Evolutionary conservation across 2,113 vertebrate genomes (phyloP).

Genomic region (Nannospalax galili): DNA sequence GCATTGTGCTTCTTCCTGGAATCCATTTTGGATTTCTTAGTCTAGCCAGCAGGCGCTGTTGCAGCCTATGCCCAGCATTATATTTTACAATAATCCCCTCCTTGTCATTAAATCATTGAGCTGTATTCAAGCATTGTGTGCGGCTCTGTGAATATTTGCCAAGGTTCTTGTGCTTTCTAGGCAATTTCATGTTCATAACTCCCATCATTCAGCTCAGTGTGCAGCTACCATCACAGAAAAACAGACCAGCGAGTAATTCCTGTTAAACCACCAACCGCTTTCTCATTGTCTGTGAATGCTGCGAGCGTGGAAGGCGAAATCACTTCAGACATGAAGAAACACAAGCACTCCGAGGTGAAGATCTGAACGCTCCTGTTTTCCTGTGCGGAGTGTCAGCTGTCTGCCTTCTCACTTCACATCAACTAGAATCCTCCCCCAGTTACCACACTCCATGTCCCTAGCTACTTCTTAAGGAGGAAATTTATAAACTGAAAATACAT

Average conservation of each 20-base stretch:
- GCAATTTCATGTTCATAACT: slow-evolving; percentile 74
- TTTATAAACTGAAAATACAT: background rate
- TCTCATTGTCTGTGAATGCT: background rate
- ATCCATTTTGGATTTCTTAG: slow-evolving; percentile 87
- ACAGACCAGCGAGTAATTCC: background rate
- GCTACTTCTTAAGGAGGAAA: slow-evolving; percentile 28
- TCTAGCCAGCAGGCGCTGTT: slow-evolving; percentile 80
- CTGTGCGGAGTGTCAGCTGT: background rate
- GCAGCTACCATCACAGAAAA: background rate
- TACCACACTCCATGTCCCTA: background rate
- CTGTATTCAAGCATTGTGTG: slow-evolving; percentile 81
- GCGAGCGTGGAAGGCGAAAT: background rate
- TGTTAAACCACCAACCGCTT: background rate
- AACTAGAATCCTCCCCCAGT: background rate
- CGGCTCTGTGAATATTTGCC: slow-evolving; percentile 79
- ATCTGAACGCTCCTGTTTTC: background rate
- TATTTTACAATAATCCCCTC: slow-evolving; percentile 83
- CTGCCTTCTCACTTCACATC: background rate
- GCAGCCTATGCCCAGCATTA: slow-evolving; percentile 73
- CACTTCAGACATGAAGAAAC: background rate
- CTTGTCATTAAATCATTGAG: slow-evolving; percentile 85
- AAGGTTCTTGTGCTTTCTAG: slow-evolving; percentile 77
- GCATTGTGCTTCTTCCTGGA: slow-evolving; percentile 84
- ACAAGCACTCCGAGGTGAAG: background rate
- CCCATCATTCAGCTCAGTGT: background rate